Conservation (phyloP, 2,888 invertebrate genomes). For the Pecten maximus region DNA sequence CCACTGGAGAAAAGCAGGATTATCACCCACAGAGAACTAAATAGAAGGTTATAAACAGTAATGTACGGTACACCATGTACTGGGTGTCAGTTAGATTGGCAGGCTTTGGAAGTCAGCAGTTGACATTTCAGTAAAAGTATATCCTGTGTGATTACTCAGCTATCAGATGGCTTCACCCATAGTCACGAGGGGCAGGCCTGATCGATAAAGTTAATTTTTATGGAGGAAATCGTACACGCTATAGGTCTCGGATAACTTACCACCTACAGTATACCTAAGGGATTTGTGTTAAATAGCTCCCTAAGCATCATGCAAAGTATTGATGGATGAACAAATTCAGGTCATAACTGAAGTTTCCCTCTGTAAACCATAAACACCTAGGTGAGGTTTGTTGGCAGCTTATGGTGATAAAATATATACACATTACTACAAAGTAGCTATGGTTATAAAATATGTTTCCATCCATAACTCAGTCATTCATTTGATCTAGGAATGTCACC, state of each 20-base stretch:
- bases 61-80: background rate
- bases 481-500: background rate
- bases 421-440: conserved; percentile 10
- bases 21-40: background rate
- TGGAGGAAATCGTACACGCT: background rate
- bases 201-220: conserved; percentile 30
- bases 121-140: conserved; percentile 14
- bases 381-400: conserved; percentile 14
- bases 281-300: conserved; percentile 5
- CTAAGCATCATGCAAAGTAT: background rate
- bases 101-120: background rate
- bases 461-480: background rate
- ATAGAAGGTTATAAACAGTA: background rate
- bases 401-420: background rate
- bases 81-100: background rate
- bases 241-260: background rate
- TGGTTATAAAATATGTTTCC: background rate
- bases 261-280: background rate
- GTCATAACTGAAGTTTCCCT: background rate
- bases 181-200: background rate
- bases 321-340: background rate
- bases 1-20: too few species aligned
- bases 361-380: conserved; percentile 4
- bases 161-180: background rate
- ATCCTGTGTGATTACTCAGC: conserved; percentile 1